These are phyloP conservation scores for Acestrorhynchus altus DNA, from an alignment of 2,797 vertebrate species.

Conservation along the genomic window DNA sequence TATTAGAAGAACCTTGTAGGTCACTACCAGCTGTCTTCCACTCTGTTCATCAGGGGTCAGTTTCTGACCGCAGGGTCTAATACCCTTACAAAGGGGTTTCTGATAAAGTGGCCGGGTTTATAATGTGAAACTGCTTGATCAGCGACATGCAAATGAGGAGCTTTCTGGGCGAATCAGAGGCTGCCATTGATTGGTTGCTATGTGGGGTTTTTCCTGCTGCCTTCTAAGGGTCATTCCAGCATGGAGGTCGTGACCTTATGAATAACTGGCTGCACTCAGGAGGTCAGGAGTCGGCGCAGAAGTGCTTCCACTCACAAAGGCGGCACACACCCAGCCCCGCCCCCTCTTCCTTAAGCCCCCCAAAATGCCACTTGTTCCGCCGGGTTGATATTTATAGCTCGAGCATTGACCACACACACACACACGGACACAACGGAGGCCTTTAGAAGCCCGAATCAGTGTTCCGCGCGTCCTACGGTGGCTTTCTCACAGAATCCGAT, in stretches of 20 bases:
- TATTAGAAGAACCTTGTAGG: too few species aligned
- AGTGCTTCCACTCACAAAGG: slow-evolving; percentile 63
- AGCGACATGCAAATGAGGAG: neutral
- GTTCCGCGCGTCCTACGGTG: neutral
- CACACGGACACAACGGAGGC: slow-evolving; percentile 64
- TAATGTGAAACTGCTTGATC: too few species aligned
- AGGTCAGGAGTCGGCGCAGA: slow-evolving; percentile 62
- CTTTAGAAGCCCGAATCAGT: slow-evolving; percentile 6
- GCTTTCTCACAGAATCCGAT: slow-evolving; percentile 11
- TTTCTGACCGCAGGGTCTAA: too few species aligned
- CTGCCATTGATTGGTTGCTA: neutral
- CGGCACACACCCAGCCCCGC: slow-evolving; percentile 25
- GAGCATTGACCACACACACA: slow-evolving; percentile 65
- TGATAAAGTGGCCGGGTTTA: too few species aligned
- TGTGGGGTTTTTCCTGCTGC: neutral
- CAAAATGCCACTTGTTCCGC: slow-evolving; percentile 38
- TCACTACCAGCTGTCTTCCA: too few species aligned
- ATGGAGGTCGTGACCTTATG: slow-evolving; percentile 63
- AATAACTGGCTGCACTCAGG: slow-evolving; percentile 68
- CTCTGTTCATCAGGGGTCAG: too few species aligned
- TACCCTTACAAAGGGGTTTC: too few species aligned
- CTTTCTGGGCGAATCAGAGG: too few species aligned
- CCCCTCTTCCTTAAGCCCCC: slow-evolving; percentile 15
- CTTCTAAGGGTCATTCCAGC: slow-evolving; percentile 40
- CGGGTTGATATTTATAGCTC: slow-evolving; percentile 54